Percentiles rank a stretch among this genome's conserved stretches.
phyloP scores from a whole-genome alignment of 35 echinoderm and acorn worm genomes.

The Holothuria glaberrima region DNA sequence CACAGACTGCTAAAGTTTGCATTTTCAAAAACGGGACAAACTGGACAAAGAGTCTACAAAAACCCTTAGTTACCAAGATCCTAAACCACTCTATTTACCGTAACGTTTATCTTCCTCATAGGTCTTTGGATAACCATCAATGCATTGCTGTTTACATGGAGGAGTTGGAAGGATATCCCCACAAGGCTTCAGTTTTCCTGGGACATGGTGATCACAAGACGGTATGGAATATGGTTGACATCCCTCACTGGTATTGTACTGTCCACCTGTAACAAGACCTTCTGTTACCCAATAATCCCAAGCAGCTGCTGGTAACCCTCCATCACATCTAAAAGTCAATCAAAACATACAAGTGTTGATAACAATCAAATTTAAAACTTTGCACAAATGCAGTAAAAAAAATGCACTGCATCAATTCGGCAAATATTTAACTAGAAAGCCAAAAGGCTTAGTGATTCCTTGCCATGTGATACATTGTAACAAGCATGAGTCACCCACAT shows the following conservation, averaged over 20 bases:
- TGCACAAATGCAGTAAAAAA: no score
- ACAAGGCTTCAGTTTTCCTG: conserved; percentile 81
- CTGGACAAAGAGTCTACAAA: not conserved
- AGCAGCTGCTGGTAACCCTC: conserved; percentile 80
- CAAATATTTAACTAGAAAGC: no score
- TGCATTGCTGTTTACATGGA: conserved; percentile 55
- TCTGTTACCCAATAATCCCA: conserved; percentile 75
- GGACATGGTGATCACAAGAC: conserved; percentile 92
- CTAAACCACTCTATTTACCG: conserved; percentile 43
- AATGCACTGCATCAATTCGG: no score
- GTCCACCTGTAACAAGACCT: conserved; percentile 89
- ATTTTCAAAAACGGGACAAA: not conserved
- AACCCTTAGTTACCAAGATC: not conserved
- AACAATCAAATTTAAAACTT: no score
- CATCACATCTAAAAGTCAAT: conserved; percentile 72
- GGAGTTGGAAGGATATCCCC: conserved; percentile 68
- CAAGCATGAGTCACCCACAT: no score
- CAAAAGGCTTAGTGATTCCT: no score
- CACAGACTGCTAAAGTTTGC: no score
- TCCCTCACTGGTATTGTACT: conserved; percentile 81
- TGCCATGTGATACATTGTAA: no score
- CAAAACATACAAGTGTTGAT: not conserved
- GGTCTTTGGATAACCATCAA: conserved; percentile 45
- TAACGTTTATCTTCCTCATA: conserved; percentile 77
- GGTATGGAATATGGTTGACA: conserved; percentile 84